Evolutionary conservation across 2,888 invertebrate genomes (phyloP), one percentile per base, ranked within the genome.

Genomic region (Dynastes hyllus): DNA sequence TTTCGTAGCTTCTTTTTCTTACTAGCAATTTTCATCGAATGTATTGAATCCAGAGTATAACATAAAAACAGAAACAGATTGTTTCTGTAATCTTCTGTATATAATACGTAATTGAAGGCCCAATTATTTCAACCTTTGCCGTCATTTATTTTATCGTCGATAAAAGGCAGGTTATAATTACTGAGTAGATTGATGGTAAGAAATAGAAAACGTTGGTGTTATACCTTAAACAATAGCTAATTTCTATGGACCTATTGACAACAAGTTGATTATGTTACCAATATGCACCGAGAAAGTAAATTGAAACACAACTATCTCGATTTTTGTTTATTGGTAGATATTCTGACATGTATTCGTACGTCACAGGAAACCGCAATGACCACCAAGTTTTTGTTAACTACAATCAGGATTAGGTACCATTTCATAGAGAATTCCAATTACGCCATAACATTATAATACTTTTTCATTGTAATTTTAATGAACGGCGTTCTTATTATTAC

Each of bases 391-490:
- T 45, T 11, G 8, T 45, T 1, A 45, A 45, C 2, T 45, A 45
- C 6, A 45, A 45, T 45, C 45, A 0, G 45, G 6, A 45, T 11
- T 45, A 37, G 32, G 5, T 2, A 45, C 8, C 8, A 45, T 11
- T 8, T 45, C 11, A 2, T 1, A 45, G 45, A 45, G 45, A 45
- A 45, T 8, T 45, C 45, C 45, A 2, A 37, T 37, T 37, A 55
- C n/a, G 22, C 55, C n/a, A 55, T 16, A 16, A 55, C 55, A 8
- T 55, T 55, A 9, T 53, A 11, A 22, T 69, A 50, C 50, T 51
- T 69, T 53, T 53, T 16, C 50, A 51, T 70, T 70, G 51, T 29
- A 70, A 51, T 70, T 53, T 70, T 70, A 53, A 70, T 70, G 51
- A 70, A 53, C 51, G 29, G 53, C 51, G 29, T 9, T 51, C 51